Evolutionary conservation across 2,113 vertebrate genomes (phyloP).

Genomic region (Gavialis gangeticus): DNA sequence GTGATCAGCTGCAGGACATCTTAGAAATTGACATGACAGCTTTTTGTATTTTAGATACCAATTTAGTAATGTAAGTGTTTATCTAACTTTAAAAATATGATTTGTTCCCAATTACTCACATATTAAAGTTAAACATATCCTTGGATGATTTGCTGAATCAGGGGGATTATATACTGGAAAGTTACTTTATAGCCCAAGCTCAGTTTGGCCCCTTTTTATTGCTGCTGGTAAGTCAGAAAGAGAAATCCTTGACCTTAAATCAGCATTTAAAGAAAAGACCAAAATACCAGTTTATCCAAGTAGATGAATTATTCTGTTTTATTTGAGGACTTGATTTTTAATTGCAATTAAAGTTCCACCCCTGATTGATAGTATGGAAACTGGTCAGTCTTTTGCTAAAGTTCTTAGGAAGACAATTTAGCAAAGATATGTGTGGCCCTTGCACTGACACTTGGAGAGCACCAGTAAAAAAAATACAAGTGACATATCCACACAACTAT

Average conservation of each 20-base stretch:
- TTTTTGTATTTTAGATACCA: not conserved
- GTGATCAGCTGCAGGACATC: not conserved
- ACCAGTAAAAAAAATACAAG: not conserved
- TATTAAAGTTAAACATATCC: not conserved
- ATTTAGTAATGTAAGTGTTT: not conserved
- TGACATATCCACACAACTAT: not conserved
- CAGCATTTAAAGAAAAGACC: not conserved
- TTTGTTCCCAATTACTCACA: not conserved
- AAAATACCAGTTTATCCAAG: not conserved
- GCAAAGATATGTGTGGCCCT: fast-evolving
- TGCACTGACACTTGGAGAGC: not conserved
- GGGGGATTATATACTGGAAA: not conserved
- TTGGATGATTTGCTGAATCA: not conserved
- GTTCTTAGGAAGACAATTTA: not conserved
- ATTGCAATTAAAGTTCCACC: not conserved
- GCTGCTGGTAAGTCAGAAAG: not conserved
- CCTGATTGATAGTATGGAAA: not conserved
- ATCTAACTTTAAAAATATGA: not conserved
- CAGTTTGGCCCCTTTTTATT: not conserved
- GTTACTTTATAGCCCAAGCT: not conserved
- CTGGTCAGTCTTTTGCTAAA: not conserved
- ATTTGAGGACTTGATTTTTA: not conserved
- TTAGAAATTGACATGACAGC: not conserved
- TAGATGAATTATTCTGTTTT: not conserved
- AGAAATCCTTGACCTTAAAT: not conserved